These are phyloP conservation scores for Nipponacmea schrenckii DNA, from an alignment of 2,888 invertebrate species.

Conservation along the genomic window DNA sequence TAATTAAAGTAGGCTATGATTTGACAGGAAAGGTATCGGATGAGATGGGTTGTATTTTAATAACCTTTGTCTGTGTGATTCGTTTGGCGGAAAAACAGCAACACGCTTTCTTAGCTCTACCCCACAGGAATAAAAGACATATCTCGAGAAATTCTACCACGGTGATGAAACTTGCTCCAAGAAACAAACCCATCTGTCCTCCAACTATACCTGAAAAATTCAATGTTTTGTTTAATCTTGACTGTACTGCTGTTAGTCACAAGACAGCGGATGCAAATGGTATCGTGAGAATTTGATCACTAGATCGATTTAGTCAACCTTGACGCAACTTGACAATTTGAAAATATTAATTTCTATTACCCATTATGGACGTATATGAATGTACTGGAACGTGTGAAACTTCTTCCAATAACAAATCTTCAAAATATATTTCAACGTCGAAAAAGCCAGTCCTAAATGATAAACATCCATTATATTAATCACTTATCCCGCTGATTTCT, in stretches of 20 bases:
- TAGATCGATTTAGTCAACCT: too few species aligned
- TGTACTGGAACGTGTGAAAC: neutral
- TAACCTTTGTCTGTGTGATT: neutral
- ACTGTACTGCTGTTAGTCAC: too few species aligned
- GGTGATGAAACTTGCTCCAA: neutral
- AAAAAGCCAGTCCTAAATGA: neutral
- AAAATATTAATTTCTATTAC: neutral
- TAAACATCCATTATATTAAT: neutral
- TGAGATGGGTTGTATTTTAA: neutral
- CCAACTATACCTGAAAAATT: neutral
- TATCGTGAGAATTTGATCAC: too few species aligned
- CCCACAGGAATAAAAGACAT: neutral
- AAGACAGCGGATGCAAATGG: too few species aligned
- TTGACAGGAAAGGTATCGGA: too few species aligned
- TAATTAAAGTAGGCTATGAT: too few species aligned
- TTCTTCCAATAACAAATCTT: neutral
- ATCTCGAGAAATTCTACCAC: neutral
- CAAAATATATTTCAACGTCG: neutral
- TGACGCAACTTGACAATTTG: too few species aligned
- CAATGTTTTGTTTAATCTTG: too few species aligned
- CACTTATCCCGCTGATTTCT: too few species aligned
- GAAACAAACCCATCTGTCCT: neutral
- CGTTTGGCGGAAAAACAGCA: neutral
- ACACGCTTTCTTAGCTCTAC: neutral
- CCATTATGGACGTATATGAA: neutral